A percentile compares a stretch with the other conserved stretches of the same genome.
Conservation (phyloP, 2,888 invertebrate species). For the Lithophane ornitopus region DNA sequence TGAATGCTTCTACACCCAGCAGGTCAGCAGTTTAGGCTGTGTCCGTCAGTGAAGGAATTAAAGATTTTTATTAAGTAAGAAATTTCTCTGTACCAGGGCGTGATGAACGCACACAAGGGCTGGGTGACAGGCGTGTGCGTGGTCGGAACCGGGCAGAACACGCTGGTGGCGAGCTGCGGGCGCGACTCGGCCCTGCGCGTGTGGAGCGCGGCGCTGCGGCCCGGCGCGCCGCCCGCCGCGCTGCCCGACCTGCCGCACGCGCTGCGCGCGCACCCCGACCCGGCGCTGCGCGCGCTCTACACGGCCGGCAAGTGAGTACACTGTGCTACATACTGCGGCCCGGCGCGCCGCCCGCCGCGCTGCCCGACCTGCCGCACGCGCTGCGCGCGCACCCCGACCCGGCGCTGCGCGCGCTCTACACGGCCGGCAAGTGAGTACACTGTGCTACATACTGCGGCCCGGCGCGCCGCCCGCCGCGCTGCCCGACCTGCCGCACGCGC, state of each 20-base stretch:
- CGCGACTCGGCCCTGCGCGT: slow-evolving; percentile 94
- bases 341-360: slow-evolving; percentile 81
- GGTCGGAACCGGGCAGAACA: slow-evolving; percentile 68
- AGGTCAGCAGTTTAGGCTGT: too few species aligned
- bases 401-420: slow-evolving; percentile 90
- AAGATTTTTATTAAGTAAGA: too few species aligned
- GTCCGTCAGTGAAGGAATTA: too few species aligned
- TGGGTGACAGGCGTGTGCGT: slow-evolving; percentile 94
- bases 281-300: slow-evolving; percentile 88
- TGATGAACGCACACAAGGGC: slow-evolving; percentile 96
- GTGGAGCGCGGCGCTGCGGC: slow-evolving; percentile 93
- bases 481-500: slow-evolving; percentile 91
- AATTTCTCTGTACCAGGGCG: slow-evolving; percentile 73
- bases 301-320: slow-evolving; percentile 95
- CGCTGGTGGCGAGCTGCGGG: slow-evolving; percentile 93
- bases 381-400: slow-evolving; percentile 91
- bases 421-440: slow-evolving; percentile 94
- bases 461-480: slow-evolving; percentile 82
- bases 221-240: slow-evolving; percentile 80
- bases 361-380: slow-evolving; percentile 92
- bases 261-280: slow-evolving; percentile 91
- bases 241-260: slow-evolving; percentile 91
- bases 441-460: too few species aligned
- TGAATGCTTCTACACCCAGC: too few species aligned
- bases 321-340: too few species aligned